Conservation (phyloP, 2,888 invertebrate species). For the Margaritifera margaritifera region DNA sequence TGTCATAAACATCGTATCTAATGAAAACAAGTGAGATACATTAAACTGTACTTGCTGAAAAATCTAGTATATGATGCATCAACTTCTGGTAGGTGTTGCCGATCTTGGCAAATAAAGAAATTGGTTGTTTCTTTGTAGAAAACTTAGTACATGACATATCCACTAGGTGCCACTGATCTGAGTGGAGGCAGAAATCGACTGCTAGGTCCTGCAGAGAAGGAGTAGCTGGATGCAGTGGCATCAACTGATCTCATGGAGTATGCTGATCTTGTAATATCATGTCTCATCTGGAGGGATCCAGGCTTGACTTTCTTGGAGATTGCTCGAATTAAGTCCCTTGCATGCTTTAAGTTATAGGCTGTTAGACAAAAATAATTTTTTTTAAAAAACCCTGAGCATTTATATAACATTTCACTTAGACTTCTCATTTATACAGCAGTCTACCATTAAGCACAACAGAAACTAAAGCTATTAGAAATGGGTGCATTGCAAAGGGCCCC, state of each 20-base stretch:
- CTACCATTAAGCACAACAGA: no score
- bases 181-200: slow-evolving; percentile 5
- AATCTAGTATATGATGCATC: no score
- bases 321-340: slow-evolving; percentile 68
- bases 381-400: no score
- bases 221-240: not conserved
- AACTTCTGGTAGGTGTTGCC: no score
- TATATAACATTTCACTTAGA: no score
- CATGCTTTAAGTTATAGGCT: slow-evolving; percentile 70
- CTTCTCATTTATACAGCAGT: no score
- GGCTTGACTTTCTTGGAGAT: slow-evolving; percentile 67
- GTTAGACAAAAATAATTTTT: slow-evolving; percentile 5
- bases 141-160: not conserved
- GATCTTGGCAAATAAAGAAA: no score
- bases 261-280: slow-evolving; percentile 28
- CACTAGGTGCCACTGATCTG: not conserved
- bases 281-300: slow-evolving; percentile 20
- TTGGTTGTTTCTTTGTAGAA: not conserved
- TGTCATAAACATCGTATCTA: no score
- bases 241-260: slow-evolving; percentile 18
- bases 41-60: no score
- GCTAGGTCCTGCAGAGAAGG: not conserved
- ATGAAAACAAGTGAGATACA: no score
- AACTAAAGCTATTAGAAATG: no score
- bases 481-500: no score